Percentiles rank a stretch among this genome's conserved stretches.
phyloP scores from a whole-genome alignment of 2,888 invertebrate genomes.

The Oscheius sp. region DNA sequence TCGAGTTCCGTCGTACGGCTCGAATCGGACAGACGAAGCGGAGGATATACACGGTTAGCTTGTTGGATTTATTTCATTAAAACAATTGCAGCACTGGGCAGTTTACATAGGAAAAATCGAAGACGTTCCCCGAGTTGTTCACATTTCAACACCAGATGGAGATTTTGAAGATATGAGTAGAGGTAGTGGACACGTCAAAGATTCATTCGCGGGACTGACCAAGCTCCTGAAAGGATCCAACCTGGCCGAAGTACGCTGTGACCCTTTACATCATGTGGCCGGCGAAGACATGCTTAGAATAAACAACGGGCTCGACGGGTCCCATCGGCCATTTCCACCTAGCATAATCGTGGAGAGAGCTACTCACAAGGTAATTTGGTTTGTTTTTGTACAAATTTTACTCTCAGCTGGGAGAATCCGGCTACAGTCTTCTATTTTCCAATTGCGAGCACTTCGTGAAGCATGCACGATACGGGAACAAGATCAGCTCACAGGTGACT shows the following conservation, averaged over 20 bases:
- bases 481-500: slow-evolving; percentile 70
- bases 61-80: not conserved
- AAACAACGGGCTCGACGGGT: slow-evolving; percentile 57
- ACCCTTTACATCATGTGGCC: slow-evolving; percentile 53
- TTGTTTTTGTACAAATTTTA: not conserved
- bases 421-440: slow-evolving; percentile 73
- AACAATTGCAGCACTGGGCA: slow-evolving; percentile 65
- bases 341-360: slow-evolving; percentile 70
- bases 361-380: slow-evolving; percentile 45
- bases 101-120: slow-evolving; percentile 59
- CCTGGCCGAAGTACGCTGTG: slow-evolving; percentile 49
- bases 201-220: slow-evolving; percentile 24
- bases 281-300: slow-evolving; percentile 50
- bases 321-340: slow-evolving; percentile 62
- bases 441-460: slow-evolving; percentile 75
- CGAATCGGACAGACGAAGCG: slow-evolving; percentile 25
- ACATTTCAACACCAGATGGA: slow-evolving; percentile 57
- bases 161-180: slow-evolving; percentile 48
- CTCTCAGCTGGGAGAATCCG: slow-evolving; percentile 66
- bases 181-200: slow-evolving; percentile 3
- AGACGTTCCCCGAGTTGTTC: slow-evolving; percentile 48
- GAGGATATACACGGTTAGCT: slow-evolving; percentile 31
- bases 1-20: slow-evolving; percentile 32
- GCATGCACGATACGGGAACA: slow-evolving; percentile 73
- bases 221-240: slow-evolving; percentile 31